A percentile compares a stretch with the other conserved stretches of the same genome.
Evolutionary conservation across 30 jellyfish, hydroid and myxozoan genomes (phyloP).

Genomic region (Chrysaora quinquecirrha): DNA sequence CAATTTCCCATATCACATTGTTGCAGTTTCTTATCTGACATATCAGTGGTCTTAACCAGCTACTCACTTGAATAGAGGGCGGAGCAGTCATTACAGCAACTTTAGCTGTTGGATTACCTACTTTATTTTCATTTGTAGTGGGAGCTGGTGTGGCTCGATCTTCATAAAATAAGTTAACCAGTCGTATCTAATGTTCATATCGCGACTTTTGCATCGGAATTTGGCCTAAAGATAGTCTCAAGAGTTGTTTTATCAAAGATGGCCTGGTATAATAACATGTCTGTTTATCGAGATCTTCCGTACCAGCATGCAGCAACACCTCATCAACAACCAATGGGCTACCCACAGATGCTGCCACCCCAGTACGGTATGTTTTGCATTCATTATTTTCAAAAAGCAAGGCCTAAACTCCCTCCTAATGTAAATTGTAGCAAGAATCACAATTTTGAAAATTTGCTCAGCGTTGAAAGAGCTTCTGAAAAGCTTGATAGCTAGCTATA

Average conservation of each 20-base stretch:
- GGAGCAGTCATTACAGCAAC: conserved; percentile 77
- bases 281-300: conserved; percentile 47
- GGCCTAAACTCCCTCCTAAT: too few relatives aligned
- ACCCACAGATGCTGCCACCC: conserved; percentile 49
- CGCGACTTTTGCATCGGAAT: neutral
- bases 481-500: too few relatives aligned
- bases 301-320: conserved; percentile 52
- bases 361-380: conserved; percentile 68
- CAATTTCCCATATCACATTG: conserved; percentile 16
- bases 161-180: conserved; percentile 8
- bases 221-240: conserved; percentile 52
- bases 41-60: conserved; percentile 52
- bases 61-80: conserved; percentile 57
- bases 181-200: conserved; percentile 12
- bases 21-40: conserved; percentile 39
- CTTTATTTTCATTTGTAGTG: conserved; percentile 48
- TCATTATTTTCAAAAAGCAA: too few relatives aligned
- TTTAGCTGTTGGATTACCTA: conserved; percentile 37
- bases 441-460: too few relatives aligned
- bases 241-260: neutral
- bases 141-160: conserved; percentile 49
- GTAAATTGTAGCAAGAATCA: too few relatives aligned
- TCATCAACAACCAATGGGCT: conserved; percentile 44
- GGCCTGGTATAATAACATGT: conserved; percentile 68
- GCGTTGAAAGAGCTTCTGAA: too few relatives aligned